These are phyloP conservation scores for Diachrysia chrysitis DNA, from an alignment of 2,888 invertebrate genomes.

Conservation along the genomic window DNA sequence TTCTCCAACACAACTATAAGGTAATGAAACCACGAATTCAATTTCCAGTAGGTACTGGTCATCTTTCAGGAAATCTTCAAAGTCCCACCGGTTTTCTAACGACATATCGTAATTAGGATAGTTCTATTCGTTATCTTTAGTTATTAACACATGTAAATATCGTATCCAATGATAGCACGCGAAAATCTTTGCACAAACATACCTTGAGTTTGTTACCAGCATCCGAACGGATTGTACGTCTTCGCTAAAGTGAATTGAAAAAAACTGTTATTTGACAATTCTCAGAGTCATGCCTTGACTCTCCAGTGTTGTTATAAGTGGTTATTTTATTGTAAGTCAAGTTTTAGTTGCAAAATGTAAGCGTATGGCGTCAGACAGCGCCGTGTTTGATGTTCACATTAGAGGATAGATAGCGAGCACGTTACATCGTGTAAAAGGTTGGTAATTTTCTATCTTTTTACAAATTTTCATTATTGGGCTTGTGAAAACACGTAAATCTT, in stretches of 20 bases:
- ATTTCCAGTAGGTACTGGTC: neutral
- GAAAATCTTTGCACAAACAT: conserved; percentile 65
- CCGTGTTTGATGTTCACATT: conserved; percentile 55
- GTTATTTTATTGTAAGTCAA: conserved; percentile 18
- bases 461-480: neutral
- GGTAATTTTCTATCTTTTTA: conserved; percentile 7
- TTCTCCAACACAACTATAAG: no score
- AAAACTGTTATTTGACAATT: conserved; percentile 13
- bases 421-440: conserved; percentile 46
- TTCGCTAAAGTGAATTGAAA: conserved; percentile 12
- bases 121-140: conserved; percentile 66
- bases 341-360: conserved; percentile 36
- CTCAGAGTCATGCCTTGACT: conserved; percentile 41
- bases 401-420: conserved; percentile 45
- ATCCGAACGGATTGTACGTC: conserved; percentile 39
- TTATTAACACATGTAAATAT: conserved; percentile 75
- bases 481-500: neutral
- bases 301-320: conserved; percentile 25
- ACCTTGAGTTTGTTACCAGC: conserved; percentile 43
- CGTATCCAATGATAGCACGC: conserved; percentile 61
- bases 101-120: conserved; percentile 54
- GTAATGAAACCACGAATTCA: neutral
- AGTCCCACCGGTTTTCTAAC: conserved; percentile 10
- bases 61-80: conserved; percentile 10
- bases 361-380: conserved; percentile 40